phyloP scores from a whole-genome alignment of 2,888 invertebrate genomes.

The Dicranocentrus wangi region DNA sequence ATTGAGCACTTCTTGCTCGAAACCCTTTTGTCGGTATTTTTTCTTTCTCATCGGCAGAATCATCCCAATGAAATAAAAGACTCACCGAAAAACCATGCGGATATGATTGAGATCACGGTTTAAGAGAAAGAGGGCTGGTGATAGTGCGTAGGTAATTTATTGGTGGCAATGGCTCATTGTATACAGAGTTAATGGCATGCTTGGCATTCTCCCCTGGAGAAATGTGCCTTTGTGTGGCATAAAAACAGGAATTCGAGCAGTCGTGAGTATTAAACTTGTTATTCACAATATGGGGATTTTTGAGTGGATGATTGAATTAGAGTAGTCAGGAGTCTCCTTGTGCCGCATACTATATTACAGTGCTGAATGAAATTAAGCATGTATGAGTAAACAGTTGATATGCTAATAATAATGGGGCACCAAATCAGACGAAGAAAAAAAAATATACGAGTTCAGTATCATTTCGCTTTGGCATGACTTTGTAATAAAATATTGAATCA shows the following conservation, averaged over 20 bases:
- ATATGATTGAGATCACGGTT: conserved; percentile 51
- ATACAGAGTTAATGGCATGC: conserved; percentile 36
- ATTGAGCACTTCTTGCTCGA: conserved; percentile 15
- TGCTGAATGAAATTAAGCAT: too few relatives aligned
- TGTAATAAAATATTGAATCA: conserved; percentile 52
- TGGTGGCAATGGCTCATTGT: conserved; percentile 39
- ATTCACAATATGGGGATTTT: not conserved
- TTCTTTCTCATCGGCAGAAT: too few relatives aligned
- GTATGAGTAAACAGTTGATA: not conserved
- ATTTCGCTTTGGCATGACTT: conserved; percentile 46
- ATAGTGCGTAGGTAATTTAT: conserved; percentile 36
- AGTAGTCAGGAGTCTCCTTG: too few relatives aligned
- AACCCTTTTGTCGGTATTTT: conserved; percentile 51
- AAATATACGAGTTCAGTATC: conserved; percentile 6
- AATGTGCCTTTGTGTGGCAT: not conserved
- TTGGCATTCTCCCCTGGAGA: conserved; percentile 35
- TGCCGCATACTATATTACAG: too few relatives aligned
- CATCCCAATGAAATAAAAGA: too few relatives aligned
- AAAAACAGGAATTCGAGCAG: not conserved
- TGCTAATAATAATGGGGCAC: not conserved
- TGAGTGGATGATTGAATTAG: conserved; percentile 6
- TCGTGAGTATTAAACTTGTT: conserved; percentile 36
- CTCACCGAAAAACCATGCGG: conserved; percentile 28
- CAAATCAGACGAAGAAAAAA: conserved; percentile 11
- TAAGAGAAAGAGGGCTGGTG: conserved; percentile 17